These are phyloP conservation scores for Aegypius monachus DNA, from an alignment of 2,113 vertebrate genomes.

Conservation along the genomic window DNA sequence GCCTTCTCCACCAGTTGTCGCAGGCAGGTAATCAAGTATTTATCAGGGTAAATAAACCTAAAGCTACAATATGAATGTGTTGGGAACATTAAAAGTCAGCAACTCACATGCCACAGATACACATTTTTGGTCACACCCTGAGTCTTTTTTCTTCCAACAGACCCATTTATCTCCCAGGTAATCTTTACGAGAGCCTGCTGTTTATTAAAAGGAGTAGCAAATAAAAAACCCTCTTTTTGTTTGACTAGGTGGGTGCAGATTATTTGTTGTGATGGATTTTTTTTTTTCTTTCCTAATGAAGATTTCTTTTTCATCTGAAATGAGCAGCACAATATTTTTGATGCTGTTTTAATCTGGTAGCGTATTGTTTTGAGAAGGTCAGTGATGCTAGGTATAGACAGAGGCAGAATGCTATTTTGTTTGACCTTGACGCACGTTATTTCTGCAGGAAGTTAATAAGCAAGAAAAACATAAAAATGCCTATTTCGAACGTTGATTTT, in stretches of 20 bases:
- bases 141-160: background rate
- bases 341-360: background rate
- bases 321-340: background rate
- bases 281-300: background rate
- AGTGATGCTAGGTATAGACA: background rate
- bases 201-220: background rate
- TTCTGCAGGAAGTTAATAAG: background rate
- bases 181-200: background rate
- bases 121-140: background rate
- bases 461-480: background rate
- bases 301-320: background rate
- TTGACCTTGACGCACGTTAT: background rate
- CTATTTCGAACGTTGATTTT: background rate
- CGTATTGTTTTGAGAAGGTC: background rate
- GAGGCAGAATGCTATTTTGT: background rate
- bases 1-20: background rate
- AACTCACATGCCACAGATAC: background rate
- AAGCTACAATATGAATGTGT: background rate
- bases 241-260: background rate
- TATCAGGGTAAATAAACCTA: slow-evolving; percentile 30
- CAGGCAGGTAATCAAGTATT: slow-evolving; percentile 39
- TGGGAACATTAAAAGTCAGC: background rate
- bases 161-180: background rate
- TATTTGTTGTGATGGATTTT: background rate
- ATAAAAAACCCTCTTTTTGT: accelerated